phyloP scores from a whole-genome alignment of 2,888 invertebrate genomes.

The Corythucha ciliata region DNA sequence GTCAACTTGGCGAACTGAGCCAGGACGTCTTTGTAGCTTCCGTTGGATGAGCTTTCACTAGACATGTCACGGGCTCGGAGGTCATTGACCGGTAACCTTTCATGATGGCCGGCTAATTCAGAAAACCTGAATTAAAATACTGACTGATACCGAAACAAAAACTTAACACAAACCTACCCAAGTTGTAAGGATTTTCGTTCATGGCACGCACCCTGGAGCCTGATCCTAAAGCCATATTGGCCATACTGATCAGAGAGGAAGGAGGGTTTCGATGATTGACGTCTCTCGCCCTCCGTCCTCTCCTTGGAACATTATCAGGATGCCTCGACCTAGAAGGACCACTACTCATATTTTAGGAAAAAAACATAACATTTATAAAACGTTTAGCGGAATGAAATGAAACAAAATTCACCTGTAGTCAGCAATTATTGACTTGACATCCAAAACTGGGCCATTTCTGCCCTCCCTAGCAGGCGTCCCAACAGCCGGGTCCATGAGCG shows the following conservation, averaged over 20 bases:
- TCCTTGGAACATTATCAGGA: constrained; percentile 49
- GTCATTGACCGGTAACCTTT: background rate
- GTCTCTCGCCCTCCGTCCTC: constrained; percentile 35
- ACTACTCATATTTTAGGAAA: constrained; percentile 21
- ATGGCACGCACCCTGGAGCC: constrained; percentile 42
- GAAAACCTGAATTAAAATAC: background rate
- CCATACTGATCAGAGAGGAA: constrained; percentile 37
- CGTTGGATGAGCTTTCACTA: constrained; percentile 10
- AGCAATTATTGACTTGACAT: constrained; percentile 72
- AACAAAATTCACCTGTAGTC: constrained; percentile 71
- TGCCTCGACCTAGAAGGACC: constrained; percentile 42
- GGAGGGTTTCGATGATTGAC: constrained; percentile 30
- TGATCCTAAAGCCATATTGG: constrained; percentile 44
- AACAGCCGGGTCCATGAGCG: constrained; percentile 41
- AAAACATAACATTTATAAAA: too few species aligned
- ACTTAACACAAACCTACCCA: too few species aligned
- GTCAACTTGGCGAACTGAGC: constrained; percentile 61
- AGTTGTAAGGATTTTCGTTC: constrained; percentile 19
- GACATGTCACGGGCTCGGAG: too few species aligned
- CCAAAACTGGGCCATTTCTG: constrained; percentile 66
- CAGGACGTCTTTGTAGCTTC: constrained; percentile 61
- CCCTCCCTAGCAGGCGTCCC: constrained; percentile 53
- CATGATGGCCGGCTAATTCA: background rate
- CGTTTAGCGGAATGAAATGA: too few species aligned
- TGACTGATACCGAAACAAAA: background rate